Evolutionary conservation across 2,113 vertebrate species (phyloP).

Genomic region (Charina bottae): DNA sequence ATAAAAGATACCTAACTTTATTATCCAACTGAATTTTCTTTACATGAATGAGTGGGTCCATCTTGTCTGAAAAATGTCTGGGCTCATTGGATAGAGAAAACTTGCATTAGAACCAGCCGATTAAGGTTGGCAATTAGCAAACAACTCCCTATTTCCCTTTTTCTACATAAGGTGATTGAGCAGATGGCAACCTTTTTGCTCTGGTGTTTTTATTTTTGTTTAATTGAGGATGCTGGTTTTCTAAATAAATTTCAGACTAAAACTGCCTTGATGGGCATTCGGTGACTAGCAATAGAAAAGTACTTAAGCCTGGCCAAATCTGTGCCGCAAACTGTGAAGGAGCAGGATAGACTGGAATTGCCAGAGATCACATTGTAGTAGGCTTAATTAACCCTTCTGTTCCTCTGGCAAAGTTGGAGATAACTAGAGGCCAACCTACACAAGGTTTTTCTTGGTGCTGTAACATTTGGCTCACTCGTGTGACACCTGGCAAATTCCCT

Average conservation of each 20-base stretch:
- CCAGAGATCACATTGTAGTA: not conserved
- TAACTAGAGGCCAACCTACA: not conserved
- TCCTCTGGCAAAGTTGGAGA: not conserved
- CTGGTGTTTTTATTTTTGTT: not conserved
- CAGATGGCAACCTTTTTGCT: not conserved
- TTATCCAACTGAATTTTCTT: not conserved
- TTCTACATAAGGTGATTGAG: not conserved
- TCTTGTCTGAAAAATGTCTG: not conserved
- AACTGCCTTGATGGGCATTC: not conserved
- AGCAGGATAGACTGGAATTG: not conserved
- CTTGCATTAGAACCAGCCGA: not conserved
- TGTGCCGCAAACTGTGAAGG: not conserved
- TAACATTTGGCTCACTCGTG: not conserved
- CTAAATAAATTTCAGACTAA: not conserved
- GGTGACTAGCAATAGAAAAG: not conserved
- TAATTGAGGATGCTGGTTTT: not conserved
- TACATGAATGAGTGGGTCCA: not conserved
- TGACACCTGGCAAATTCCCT: not conserved
- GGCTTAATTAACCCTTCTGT: not conserved
- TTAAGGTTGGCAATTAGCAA: not conserved
- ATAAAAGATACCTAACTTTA: not conserved
- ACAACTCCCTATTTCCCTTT: not conserved
- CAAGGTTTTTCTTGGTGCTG: not conserved
- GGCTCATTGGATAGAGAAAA: not conserved
- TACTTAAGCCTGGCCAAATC: not conserved